These are phyloP conservation scores for Chunga burmeisteri DNA, from an alignment of 2,113 vertebrate species.

Conservation along the genomic window DNA sequence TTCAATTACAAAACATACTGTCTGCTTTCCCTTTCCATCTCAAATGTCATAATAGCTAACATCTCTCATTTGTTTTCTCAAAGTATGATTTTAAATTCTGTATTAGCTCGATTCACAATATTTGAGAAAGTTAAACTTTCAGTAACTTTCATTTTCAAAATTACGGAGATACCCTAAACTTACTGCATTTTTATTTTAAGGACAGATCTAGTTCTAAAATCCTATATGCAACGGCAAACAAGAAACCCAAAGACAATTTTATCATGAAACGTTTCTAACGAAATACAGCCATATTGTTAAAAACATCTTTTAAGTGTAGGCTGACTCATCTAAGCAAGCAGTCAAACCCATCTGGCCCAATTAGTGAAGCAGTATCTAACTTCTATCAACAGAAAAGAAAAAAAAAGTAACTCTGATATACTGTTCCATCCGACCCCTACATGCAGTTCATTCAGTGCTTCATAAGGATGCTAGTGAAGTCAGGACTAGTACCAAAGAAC, in stretches of 20 bases:
- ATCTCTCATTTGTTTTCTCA: not conserved
- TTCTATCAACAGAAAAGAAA: not conserved
- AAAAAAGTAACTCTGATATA: not conserved
- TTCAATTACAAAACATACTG: not conserved
- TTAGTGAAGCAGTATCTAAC: not conserved
- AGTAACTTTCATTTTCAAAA: not conserved
- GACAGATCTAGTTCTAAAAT: not conserved
- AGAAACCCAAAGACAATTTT: not conserved
- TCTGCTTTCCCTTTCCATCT: not conserved
- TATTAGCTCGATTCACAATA: not conserved
- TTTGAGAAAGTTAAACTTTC: not conserved
- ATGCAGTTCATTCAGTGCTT: not conserved
- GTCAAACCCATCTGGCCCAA: conserved; percentile 9
- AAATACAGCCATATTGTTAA: not conserved
- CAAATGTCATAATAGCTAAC: not conserved
- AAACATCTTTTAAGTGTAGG: not conserved
- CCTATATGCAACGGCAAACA: not conserved
- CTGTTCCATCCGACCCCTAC: not conserved
- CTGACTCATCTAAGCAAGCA: conserved; percentile 29
- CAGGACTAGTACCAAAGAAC: not conserved
- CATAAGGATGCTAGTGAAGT: not conserved
- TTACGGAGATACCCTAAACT: not conserved
- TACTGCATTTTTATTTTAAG: not conserved
- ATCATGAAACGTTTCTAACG: not conserved
- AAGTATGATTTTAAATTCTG: not conserved